Base-by-base conservation (phyloP, 2,797 vertebrate genomes). In the Cryptoblepharus egeriae region DNA sequence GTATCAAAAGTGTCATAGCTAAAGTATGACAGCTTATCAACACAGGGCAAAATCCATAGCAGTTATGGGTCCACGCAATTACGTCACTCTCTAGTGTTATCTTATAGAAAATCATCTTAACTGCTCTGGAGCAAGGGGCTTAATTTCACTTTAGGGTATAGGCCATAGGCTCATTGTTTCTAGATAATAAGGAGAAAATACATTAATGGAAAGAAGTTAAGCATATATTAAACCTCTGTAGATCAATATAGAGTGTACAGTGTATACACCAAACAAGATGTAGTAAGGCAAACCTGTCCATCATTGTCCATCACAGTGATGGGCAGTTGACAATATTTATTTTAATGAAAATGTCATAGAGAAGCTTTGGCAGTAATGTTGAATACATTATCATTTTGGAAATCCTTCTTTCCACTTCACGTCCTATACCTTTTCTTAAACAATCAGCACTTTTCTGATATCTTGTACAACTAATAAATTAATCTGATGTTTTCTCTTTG, bases 21-120 rank as follows among this genome's bases (percentile, higher is more conserved):
- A 86, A 89, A 78, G 84, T 63, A 20, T 83, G 1, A 73, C 6
- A 65, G 30, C 65, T 86, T 83, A 30, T 32, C 37, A 79, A 30
- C 71, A n/a, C n/a, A n/a, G n/a, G n/a, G n/a, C n/a, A n/a, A n/a
- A n/a, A n/a, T n/a, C n/a, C n/a, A n/a, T n/a, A n/a, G n/a, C n/a
- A n/a, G n/a, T n/a, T n/a, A n/a, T n/a, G n/a, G n/a, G n/a, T n/a
- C n/a, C n/a, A n/a, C n/a, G n/a, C n/a, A n/a, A n/a, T n/a, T n/a
- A n/a, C n/a, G n/a, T n/a, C n/a, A n/a, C n/a, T n/a, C n/a, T n/a
- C n/a, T n/a, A n/a, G n/a, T n/a, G n/a, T n/a, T n/a, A n/a, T n/a
- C n/a, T n/a, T n/a, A n/a, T n/a, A n/a, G n/a, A n/a, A n/a, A n/a
- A n/a, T n/a, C n/a, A n/a, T n/a, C n/a, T n/a, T n/a, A n/a, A n/a